A percentile compares a stretch with the other conserved stretches of the same genome.
Conservation (phyloP, 2,797 vertebrate genomes). For the Strix occidentalis region DNA sequence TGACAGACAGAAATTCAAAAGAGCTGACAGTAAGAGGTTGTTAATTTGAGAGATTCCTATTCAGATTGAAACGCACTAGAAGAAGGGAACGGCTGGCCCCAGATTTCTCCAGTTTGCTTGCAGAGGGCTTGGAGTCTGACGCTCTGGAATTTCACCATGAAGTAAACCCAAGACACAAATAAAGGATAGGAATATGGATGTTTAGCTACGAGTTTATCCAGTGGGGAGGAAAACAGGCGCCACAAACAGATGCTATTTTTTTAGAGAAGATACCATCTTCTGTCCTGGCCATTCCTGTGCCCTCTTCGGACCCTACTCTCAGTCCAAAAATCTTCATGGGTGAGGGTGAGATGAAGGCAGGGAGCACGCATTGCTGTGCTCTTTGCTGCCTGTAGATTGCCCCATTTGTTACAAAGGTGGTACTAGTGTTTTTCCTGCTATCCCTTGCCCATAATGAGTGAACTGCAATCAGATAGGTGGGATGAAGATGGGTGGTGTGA, state of each 20-base stretch:
- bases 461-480: not conserved
- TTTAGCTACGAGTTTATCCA: not conserved
- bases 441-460: not conserved
- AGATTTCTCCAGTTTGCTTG: not conserved
- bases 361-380: not conserved
- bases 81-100: not conserved
- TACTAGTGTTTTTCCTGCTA: rapidly evolving
- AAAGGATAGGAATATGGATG: not conserved
- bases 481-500: not conserved
- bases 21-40: not conserved
- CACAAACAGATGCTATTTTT: not conserved
- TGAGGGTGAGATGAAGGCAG: not conserved
- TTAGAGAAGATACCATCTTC: not conserved
- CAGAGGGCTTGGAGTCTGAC: not conserved
- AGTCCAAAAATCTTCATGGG: not conserved
- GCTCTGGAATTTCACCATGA: not conserved
- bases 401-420: not conserved
- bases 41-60: not conserved
- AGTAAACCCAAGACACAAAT: not conserved
- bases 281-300: not conserved
- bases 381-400: too few relatives aligned
- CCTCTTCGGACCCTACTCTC: not conserved
- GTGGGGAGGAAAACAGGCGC: not conserved
- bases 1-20: not conserved
- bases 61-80: not conserved